Base-by-base conservation (phyloP, 2,113 vertebrate genomes). In the Rutilus rutilus region DNA sequence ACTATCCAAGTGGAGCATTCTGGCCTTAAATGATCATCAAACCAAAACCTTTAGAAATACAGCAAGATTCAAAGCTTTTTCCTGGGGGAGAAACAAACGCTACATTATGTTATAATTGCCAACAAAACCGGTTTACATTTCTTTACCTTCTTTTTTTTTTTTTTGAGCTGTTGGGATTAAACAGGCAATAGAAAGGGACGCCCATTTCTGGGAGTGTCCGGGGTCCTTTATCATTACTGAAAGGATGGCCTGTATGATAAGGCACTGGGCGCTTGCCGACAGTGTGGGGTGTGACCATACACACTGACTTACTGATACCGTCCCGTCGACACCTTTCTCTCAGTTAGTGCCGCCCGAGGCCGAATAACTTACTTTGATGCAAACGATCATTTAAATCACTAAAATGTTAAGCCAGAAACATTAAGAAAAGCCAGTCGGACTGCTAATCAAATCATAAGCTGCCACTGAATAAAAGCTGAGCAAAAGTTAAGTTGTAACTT, bases 181-280 rank as follows among this genome's bases (percentile, higher is more conserved):
- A 82, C 42, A 65, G 73, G 76, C 85, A 75, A 27, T 25, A 59
- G 42, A 47, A 65, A 86, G 27, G 67, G 87, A 27, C 78, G 80
- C 85, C 85, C 89, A 87, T 85, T 77, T 39, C 75, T 87, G 89
- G 89, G 89, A 88, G 89, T 90, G 89, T 90, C 80, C 30, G 69
- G 86, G 87, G 87, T 85, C 89, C 84, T 88, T 90, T 90, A 90
- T 90, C 89, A 90, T 86, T 30, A 65, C 33, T 19, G 86, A 67
- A 60, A 85, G 89, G 87, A 88, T 90, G 89, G 86, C 76, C 33
- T 27, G 80, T 27, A 45, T 83, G 89, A 90, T 90, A 90, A 90
- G 87, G 84, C 80, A n/a, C 79, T 42, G 79, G 52, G 85, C n/a
- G 50, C 85, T 76, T 69, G 75, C 83, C 64, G 74, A 73, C 87